Conservation (phyloP, 2,113 vertebrate species). For the Manacus vitellinus region DNA sequence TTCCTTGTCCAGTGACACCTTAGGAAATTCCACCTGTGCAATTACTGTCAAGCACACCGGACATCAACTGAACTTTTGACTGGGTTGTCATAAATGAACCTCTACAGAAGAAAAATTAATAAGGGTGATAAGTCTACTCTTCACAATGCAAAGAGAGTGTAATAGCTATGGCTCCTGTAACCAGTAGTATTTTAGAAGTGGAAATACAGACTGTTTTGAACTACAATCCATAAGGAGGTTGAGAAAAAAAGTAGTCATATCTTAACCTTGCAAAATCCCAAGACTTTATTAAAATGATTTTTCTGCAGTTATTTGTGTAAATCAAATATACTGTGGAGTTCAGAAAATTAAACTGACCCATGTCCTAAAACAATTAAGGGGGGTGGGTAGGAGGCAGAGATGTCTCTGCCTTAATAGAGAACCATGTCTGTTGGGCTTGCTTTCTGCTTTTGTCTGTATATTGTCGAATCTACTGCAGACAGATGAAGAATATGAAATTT, state of each 20-base stretch:
- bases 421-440: neutral
- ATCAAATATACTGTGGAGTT: neutral
- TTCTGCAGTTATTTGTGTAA: neutral
- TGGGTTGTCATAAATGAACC: neutral
- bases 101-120: neutral
- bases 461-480: neutral
- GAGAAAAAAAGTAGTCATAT: neutral
- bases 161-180: neutral
- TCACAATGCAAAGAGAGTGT: neutral
- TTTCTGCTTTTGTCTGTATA: neutral
- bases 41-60: neutral
- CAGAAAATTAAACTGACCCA: neutral
- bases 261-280: neutral
- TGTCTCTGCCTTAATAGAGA: neutral
- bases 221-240: neutral
- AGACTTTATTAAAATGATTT: neutral
- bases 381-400: fast-evolving
- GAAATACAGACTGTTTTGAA: neutral
- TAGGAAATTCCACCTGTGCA: neutral
- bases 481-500: neutral
- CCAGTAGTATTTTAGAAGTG: neutral
- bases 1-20: neutral
- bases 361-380: neutral
- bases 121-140: neutral
- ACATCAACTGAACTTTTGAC: neutral